Evolutionary conservation across 1,140 invertebrate species (phyloP), one percentile per base, ranked within the genome.

Genomic region (Leptinotarsa undecemlineata): DNA sequence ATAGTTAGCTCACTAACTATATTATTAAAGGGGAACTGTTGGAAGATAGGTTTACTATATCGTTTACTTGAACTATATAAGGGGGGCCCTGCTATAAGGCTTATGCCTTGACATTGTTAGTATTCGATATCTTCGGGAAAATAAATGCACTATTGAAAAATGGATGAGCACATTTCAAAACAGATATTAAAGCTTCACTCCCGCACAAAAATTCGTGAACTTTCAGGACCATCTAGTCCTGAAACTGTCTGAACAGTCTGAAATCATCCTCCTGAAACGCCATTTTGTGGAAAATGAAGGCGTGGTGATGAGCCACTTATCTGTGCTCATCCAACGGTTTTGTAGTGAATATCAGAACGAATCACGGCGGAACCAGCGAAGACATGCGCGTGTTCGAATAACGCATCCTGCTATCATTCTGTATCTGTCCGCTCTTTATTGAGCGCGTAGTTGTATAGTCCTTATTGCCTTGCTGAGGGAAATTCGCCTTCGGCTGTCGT

Each of bases 251-350:
- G n/a, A n/a, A n/a, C 3, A 4, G n/a, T 57, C 51, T 57, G 51
- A 57, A 57, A 0, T 19, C 6, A 17, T 15, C 17, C 4, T 57
- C 15, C 51, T 57, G 51, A 57, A 57, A 57, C 66, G 66, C 66
- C 66, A 68, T 68, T 68, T 68, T 68, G 66, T 68, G 14, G 17
- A 17, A n/a, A 47, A 68, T 42, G 42, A n/a, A 68, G 66, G 66
- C 66, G 66, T 68, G 66, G 66, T 68, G 66, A 68, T 68, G 66
- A 68, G 66, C 23, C 66, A 68, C 66, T 68, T 68, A 68, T 68
- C 66, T 68, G 23, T 68, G 66, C 66, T 68, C 66, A 68, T 68
- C 66, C 66, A 42, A 68, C 51, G 51, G 51, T 57, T 57, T 57
- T 57, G n/a, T 57, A 57, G 51, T 57, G 4, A 57, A 42, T 57